Percentiles rank a stretch among this genome's conserved stretches.
phyloP scores from a whole-genome alignment of 2,888 invertebrate species.

The Isotomurus palustris region DNA sequence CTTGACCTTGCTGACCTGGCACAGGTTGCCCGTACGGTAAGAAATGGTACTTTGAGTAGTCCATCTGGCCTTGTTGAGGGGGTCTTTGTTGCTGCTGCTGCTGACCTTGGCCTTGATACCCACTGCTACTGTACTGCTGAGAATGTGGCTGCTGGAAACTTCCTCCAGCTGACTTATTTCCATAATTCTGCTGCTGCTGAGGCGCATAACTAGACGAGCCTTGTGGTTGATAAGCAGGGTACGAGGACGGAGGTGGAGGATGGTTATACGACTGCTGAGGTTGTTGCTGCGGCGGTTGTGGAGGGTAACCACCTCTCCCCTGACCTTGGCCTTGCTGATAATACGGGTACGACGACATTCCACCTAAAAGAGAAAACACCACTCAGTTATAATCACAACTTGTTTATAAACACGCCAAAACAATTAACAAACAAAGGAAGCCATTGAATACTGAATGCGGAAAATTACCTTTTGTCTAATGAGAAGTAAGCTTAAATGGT shows the following conservation, averaged over 20 bases:
- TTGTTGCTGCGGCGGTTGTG: not conserved
- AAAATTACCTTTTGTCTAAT: no score
- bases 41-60: slow-evolving; percentile 7
- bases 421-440: no score
- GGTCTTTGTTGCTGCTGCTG: not conserved
- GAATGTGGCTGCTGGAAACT: not conserved
- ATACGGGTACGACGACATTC: not conserved
- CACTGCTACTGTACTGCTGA: not conserved
- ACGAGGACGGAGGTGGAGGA: no score
- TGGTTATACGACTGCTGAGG: not conserved
- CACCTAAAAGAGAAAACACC: not conserved
- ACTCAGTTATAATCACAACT: no score
- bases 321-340: not conserved
- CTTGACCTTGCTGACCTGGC: no score
- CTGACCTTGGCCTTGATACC: not conserved
- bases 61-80: not conserved
- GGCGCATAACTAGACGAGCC: no score
- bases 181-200: no score
- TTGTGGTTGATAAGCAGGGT: no score
- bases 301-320: not conserved
- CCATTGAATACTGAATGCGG: no score
- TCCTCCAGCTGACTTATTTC: not conserved
- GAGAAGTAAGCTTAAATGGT: no score
- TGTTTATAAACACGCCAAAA: no score
- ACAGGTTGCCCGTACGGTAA: slow-evolving; percentile 2